phyloP scores from a whole-genome alignment of 2,113 vertebrate genomes.

The Chaetops frenatus region DNA sequence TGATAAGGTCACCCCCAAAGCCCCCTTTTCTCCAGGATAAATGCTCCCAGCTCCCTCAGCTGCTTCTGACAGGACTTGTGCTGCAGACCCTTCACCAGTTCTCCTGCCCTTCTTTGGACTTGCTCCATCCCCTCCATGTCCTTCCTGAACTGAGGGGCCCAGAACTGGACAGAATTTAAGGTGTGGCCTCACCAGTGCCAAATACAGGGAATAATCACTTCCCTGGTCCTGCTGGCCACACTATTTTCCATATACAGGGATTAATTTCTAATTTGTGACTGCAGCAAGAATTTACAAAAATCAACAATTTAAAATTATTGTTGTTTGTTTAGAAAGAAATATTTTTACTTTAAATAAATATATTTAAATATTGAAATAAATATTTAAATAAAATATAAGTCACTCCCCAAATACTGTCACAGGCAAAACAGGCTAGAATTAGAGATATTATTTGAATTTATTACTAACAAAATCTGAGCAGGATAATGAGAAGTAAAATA shows the following conservation, averaged over 20 bases:
- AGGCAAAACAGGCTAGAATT: background rate
- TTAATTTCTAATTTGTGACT: background rate
- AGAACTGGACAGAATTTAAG: background rate
- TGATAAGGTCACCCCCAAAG: background rate
- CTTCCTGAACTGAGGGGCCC: background rate
- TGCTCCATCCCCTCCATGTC: rapidly evolving
- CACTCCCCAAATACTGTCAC: background rate
- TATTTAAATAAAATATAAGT: background rate
- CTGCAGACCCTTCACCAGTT: background rate
- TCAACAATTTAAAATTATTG: background rate
- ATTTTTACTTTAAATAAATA: background rate
- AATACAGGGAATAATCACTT: background rate
- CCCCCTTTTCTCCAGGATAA: background rate
- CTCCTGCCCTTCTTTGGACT: background rate
- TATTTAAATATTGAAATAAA: background rate
- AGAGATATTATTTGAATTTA: background rate
- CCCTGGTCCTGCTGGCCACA: background rate
- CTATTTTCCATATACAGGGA: background rate
- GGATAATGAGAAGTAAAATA: background rate
- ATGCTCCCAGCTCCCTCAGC: background rate
- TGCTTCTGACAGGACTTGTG: background rate
- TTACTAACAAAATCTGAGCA: background rate
- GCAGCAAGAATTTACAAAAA: background rate
- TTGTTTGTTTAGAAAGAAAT: background rate
- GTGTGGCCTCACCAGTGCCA: background rate